phyloP scores from a whole-genome alignment of 2,888 invertebrate genomes.

The Oeneis ivallda region DNA sequence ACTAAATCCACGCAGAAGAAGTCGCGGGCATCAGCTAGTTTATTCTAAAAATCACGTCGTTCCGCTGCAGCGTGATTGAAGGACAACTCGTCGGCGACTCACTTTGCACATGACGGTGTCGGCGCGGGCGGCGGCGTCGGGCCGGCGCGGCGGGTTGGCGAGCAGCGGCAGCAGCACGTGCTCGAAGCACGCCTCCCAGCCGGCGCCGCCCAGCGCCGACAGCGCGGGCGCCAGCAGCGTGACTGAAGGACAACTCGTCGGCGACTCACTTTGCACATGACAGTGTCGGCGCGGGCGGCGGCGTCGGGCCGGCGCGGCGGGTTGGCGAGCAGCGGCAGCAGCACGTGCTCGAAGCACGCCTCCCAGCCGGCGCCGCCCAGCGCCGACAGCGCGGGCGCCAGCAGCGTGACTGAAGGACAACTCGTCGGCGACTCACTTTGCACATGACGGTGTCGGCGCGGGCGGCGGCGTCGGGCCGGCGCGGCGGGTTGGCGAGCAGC shows the following conservation, averaged over 20 bases:
- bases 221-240: neutral
- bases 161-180: slow-evolving; percentile 1
- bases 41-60: no score
- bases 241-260: no score
- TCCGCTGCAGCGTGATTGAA: no score
- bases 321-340: neutral
- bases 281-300: neutral
- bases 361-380: neutral
- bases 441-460: neutral
- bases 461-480: neutral
- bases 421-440: neutral
- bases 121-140: neutral
- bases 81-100: no score
- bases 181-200: slow-evolving; percentile 1
- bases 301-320: neutral
- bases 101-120: neutral
- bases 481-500: neutral
- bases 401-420: no score
- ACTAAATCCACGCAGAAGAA: no score
- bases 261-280: neutral
- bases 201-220: neutral
- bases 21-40: no score
- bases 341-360: slow-evolving; percentile 1
- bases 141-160: neutral
- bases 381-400: neutral